phyloP scores from a whole-genome alignment of 2,113 vertebrate species.

The Tragelaphus buxtoni region DNA sequence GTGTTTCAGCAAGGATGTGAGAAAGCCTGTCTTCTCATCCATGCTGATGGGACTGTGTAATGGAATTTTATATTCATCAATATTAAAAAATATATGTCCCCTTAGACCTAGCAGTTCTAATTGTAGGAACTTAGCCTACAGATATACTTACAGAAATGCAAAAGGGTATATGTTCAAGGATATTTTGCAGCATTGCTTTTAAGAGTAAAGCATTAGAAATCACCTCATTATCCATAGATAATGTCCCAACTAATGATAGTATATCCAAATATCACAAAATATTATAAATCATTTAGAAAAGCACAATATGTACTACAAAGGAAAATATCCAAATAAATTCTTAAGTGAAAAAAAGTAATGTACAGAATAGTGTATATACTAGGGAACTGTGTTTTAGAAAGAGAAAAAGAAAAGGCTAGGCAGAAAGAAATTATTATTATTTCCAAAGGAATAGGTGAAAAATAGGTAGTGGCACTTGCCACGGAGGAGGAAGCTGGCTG shows the following conservation, averaged over 20 bases:
- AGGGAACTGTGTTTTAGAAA: not conserved
- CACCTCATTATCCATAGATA: not conserved
- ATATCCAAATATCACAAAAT: not conserved
- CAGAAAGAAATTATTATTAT: not conserved
- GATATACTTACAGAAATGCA: not conserved
- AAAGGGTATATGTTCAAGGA: not conserved
- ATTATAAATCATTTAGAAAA: not conserved
- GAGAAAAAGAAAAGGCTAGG: not conserved
- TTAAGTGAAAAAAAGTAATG: not conserved
- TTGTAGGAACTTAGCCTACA: not conserved
- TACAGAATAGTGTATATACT: not conserved
- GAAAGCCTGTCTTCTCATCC: not conserved
- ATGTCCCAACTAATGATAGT: not conserved
- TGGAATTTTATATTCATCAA: not conserved
- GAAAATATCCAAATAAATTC: slow-evolving; percentile 1
- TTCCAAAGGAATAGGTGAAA: not conserved
- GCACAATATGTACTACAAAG: not conserved
- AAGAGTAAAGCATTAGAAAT: not conserved
- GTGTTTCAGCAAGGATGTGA: not conserved
- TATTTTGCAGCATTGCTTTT: not conserved
- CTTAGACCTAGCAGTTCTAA: not conserved
- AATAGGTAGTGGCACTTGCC: not conserved
- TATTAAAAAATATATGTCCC: not conserved
- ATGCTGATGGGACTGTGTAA: not conserved
- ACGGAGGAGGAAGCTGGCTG: not conserved